Evolutionary conservation across 2,113 vertebrate genomes (phyloP).

Genomic region (Poicephalus gulielmi): DNA sequence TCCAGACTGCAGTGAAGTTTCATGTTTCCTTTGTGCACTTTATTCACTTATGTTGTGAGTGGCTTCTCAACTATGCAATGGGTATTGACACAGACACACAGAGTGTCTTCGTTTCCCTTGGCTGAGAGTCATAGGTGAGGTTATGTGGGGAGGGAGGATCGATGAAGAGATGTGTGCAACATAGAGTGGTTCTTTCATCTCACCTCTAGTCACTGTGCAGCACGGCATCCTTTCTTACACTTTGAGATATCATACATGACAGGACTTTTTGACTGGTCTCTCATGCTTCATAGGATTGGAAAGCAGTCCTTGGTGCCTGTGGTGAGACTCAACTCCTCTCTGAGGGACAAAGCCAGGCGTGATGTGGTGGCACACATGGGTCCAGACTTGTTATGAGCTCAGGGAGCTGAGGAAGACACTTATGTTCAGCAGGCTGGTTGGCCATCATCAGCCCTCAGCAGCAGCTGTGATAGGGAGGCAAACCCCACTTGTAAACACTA

Average conservation of each 20-base stretch:
- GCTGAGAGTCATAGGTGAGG: background rate
- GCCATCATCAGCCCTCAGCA: background rate
- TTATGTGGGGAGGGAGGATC: background rate
- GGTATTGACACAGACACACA: rapidly evolving
- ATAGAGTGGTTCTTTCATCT: background rate
- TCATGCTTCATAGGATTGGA: background rate
- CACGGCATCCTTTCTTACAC: background rate
- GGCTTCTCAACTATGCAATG: background rate
- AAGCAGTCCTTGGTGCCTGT: background rate
- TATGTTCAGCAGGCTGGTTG: background rate
- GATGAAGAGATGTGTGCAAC: background rate
- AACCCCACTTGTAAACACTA: background rate
- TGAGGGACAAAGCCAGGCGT: rapidly evolving
- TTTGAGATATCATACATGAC: background rate
- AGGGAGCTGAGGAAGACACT: background rate
- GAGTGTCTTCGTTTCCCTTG: background rate
- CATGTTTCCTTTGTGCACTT: background rate
- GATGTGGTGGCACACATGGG: background rate
- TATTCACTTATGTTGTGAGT: rapidly evolving
- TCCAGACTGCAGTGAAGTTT: background rate
- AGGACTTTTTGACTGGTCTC: background rate
- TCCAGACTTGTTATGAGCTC: background rate
- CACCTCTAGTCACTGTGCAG: background rate
- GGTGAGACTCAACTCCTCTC: rapidly evolving
- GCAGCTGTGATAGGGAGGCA: background rate